Evolutionary conservation across 2,888 invertebrate genomes (phyloP).

Genomic region (Drosophila ochracea): DNA sequence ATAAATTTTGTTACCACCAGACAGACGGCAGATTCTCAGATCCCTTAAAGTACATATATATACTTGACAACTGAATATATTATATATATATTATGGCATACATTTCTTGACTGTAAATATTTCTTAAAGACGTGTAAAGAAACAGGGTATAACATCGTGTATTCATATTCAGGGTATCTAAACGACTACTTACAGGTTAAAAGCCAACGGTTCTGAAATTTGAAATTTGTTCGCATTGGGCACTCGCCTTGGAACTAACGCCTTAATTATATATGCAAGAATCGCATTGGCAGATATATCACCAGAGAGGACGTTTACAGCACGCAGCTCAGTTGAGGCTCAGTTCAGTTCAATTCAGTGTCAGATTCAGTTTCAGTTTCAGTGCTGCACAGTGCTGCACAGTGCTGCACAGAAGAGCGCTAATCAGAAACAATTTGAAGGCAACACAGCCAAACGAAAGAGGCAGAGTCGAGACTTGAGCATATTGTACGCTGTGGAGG

Average conservation of each 20-base stretch:
- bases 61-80: too few species aligned
- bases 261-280: conserved; percentile 79
- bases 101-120: neutral
- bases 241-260: conserved; percentile 37
- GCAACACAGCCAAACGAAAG: conserved; percentile 18
- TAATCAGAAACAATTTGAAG: conserved; percentile 75
- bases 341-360: neutral
- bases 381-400: neutral
- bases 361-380: conserved; percentile 1
- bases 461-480: conserved; percentile 42
- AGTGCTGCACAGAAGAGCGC: conserved; percentile 8
- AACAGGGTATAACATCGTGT: neutral
- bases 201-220: neutral
- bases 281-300: conserved; percentile 74
- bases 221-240: conserved; percentile 41
- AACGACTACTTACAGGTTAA: neutral
- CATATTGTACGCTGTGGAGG: conserved; percentile 60
- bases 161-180: neutral
- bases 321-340: conserved; percentile 45
- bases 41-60: too few species aligned
- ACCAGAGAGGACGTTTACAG: conserved; percentile 57
- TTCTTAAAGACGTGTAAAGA: neutral
- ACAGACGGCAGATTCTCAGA: too few species aligned
- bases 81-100: neutral
- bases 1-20: neutral